A percentile compares a stretch with the other conserved stretches of the same genome.
phyloP scores from a whole-genome alignment of 2,113 vertebrate species.

The Ceyx margarethae region DNA sequence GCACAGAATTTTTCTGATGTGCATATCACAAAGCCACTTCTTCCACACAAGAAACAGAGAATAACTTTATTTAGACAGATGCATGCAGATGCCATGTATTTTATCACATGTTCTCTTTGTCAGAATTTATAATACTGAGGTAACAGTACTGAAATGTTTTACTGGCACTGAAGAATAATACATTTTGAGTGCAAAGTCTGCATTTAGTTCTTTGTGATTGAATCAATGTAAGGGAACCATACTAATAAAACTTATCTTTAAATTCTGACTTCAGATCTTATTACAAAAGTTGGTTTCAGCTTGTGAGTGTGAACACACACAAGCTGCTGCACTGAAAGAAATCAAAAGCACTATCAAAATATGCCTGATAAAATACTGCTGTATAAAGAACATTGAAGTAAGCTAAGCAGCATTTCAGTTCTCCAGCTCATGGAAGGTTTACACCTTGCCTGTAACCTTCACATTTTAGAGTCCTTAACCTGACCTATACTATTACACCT shows the following conservation, averaged over 20 bases:
- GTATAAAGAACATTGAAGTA: neutral
- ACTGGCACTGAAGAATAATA: neutral
- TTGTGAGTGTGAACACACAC: neutral
- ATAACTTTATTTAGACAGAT: conserved; percentile 13
- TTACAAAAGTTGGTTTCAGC: neutral
- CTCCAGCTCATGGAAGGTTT: neutral
- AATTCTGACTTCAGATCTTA: neutral
- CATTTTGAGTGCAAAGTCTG: neutral
- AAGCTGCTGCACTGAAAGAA: neutral
- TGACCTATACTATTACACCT: neutral
- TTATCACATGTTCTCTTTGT: neutral
- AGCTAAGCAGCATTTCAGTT: neutral
- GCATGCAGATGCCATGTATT: neutral
- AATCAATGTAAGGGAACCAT: neutral
- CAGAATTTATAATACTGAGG: neutral
- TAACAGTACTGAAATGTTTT: neutral
- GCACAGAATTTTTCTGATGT: neutral
- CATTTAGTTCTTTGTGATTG: neutral
- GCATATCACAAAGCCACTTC: conserved; percentile 35
- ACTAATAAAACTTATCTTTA: neutral
- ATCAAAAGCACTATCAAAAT: neutral
- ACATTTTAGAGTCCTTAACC: neutral
- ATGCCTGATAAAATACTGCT: neutral
- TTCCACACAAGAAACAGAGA: neutral
- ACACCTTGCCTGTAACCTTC: neutral